phyloP scores from a whole-genome alignment of 2,888 invertebrate species.

The Acleris laterana region DNA sequence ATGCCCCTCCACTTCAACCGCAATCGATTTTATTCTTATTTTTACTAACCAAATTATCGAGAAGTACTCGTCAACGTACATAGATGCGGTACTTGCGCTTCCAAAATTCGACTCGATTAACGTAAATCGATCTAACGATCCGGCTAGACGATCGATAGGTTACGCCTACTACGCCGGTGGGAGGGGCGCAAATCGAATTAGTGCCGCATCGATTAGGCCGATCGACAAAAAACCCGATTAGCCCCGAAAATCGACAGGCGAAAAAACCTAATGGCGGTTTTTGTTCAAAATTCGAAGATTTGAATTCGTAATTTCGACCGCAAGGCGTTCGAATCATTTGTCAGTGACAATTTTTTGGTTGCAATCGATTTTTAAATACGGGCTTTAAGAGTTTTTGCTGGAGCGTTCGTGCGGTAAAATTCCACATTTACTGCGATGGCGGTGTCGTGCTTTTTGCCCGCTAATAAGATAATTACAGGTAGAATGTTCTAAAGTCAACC shows the following conservation, averaged over 20 bases:
- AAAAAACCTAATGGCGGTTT: constrained; percentile 84
- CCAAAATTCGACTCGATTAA: constrained; percentile 47
- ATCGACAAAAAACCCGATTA: constrained; percentile 83
- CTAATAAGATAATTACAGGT: constrained; percentile 57
- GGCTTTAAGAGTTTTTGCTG: constrained; percentile 66
- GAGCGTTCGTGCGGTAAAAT: constrained; percentile 47
- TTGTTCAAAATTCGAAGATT: constrained; percentile 82
- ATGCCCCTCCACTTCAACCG: constrained; percentile 70
- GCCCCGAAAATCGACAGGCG: constrained; percentile 78
- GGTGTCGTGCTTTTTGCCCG: constrained; percentile 48
- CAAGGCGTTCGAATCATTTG: constrained; percentile 84
- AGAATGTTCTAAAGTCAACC: constrained; percentile 32
- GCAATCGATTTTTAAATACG: constrained; percentile 85
- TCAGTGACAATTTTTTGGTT: constrained; percentile 84
- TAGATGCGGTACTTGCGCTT: constrained; percentile 51
- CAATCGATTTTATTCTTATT: constrained; percentile 78
- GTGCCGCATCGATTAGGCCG: constrained; percentile 77
- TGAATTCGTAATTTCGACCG: constrained; percentile 83
- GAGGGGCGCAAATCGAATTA: constrained; percentile 82
- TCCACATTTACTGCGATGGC: constrained; percentile 51
- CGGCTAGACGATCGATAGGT: constrained; percentile 72
- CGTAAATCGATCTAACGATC: constrained; percentile 54
- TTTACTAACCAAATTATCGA: constrained; percentile 75
- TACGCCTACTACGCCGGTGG: constrained; percentile 75
- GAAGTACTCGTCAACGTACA: constrained; percentile 48